phyloP scores from a whole-genome alignment of 1,140 invertebrate species.

The Ooceraea biroi region DNA sequence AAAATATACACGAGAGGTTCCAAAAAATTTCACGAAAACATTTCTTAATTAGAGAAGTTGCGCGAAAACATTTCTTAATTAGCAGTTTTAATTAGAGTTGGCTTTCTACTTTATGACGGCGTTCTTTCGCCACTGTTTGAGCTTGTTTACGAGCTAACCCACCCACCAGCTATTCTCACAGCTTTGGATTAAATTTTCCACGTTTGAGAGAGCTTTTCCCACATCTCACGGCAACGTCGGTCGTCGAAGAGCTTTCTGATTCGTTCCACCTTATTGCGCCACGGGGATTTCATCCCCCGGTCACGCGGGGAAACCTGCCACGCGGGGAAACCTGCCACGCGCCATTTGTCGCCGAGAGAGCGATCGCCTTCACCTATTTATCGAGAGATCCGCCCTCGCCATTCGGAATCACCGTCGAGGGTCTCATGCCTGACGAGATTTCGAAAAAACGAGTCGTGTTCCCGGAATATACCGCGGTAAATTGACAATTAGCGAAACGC shows the following conservation, averaged over 20 bases:
- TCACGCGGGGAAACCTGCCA: too few species aligned
- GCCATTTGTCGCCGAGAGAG: background rate
- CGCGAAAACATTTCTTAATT: too few species aligned
- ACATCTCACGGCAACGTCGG: background rate
- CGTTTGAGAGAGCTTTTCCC: background rate
- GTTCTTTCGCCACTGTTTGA: background rate
- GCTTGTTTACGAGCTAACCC: background rate
- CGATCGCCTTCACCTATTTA: background rate
- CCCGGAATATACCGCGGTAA: conserved; percentile 6
- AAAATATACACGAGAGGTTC: background rate
- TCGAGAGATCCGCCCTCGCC: background rate
- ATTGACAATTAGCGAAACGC: conserved; percentile 36
- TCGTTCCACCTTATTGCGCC: background rate
- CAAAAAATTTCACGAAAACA: background rate
- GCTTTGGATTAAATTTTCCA: conserved; percentile 8
- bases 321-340: too few species aligned
- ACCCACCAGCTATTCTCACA: background rate
- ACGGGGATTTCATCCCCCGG: background rate
- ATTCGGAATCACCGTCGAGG: background rate
- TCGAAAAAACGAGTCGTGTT: background rate
- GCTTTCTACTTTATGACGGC: background rate
- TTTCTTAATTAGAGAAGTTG: conserved; percentile 24
- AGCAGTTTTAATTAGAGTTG: background rate
- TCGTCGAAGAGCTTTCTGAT: background rate
- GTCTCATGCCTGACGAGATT: background rate